Evolutionary conservation across 2,888 invertebrate genomes (phyloP).

Genomic region (Leptinotarsa peninsularis): DNA sequence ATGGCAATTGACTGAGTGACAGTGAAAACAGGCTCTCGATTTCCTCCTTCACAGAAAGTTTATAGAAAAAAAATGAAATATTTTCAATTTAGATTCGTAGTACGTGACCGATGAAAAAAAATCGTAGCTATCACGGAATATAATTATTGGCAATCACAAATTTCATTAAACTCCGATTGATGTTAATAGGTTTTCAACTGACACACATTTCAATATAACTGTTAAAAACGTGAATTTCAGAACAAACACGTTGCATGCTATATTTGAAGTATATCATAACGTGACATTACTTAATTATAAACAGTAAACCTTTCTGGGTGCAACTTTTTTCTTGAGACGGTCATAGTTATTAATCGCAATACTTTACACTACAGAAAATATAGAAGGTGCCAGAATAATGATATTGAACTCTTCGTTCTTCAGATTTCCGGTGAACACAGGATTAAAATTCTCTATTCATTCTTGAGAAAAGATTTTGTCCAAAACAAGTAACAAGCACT

Average conservation of each 20-base stretch:
- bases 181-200: slow-evolving; percentile 10
- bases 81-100: not conserved
- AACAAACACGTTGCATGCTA: not conserved
- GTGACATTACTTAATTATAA: slow-evolving; percentile 4
- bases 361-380: no score
- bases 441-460: no score
- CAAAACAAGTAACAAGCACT: no score
- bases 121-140: not conserved
- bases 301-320: not conserved
- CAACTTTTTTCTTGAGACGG: no score
- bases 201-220: slow-evolving; percentile 5
- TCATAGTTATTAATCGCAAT: no score
- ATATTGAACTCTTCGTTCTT: no score
- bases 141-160: not conserved
- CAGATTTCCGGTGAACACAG: no score
- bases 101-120: not conserved
- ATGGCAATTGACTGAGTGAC: no score
- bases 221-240: slow-evolving; percentile 3
- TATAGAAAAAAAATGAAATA: not conserved
- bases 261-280: not conserved
- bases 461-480: no score
- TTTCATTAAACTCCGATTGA: slow-evolving; percentile 7
- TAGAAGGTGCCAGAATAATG: no score
- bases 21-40: no score
- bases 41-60: no score